Percentiles rank a stretch among this genome's conserved stretches.
phyloP scores from a whole-genome alignment of 2,113 vertebrate species.

The Puntigrus tetrazona region DNA sequence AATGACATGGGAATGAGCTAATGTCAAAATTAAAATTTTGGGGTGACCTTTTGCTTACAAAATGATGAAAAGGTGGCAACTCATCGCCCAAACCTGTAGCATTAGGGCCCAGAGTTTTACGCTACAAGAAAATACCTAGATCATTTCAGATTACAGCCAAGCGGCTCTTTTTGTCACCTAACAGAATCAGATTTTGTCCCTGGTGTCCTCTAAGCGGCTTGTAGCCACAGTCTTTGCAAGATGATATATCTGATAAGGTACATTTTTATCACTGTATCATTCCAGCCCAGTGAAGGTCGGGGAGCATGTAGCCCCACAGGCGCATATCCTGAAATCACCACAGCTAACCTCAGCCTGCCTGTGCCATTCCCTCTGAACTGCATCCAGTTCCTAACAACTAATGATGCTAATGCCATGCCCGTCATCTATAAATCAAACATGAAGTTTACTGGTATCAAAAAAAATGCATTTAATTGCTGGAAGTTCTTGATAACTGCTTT shows the following conservation, averaged over 20 bases:
- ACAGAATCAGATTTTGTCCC: conserved; percentile 25
- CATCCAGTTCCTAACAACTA: conserved; percentile 47
- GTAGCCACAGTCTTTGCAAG: conserved; percentile 31
- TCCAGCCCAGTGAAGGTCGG: conserved; percentile 36
- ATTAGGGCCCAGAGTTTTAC: not conserved
- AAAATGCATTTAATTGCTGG: conserved; percentile 13
- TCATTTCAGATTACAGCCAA: conserved; percentile 18
- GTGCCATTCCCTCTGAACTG: conserved; percentile 35
- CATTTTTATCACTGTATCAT: conserved; percentile 29
- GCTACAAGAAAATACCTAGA: not conserved
- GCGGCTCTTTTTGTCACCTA: not conserved
- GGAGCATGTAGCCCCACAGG: conserved; percentile 36
- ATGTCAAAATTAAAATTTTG: not conserved
- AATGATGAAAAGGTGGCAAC: not conserved
- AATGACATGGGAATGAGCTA: not conserved
- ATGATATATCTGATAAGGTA: conserved; percentile 9
- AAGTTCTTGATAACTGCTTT: conserved; percentile 39
- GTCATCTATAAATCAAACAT: conserved; percentile 66
- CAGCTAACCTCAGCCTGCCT: conserved; percentile 34
- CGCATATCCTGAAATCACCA: conserved; percentile 34
- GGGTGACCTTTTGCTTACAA: not conserved
- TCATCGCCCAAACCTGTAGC: not conserved
- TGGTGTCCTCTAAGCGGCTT: conserved; percentile 26
- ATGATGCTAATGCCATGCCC: conserved; percentile 69
- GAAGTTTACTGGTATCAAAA: conserved; percentile 30